Evolutionary conservation across 2,797 vertebrate genomes (phyloP).

Genomic region (Gorsachius magnificus): DNA sequence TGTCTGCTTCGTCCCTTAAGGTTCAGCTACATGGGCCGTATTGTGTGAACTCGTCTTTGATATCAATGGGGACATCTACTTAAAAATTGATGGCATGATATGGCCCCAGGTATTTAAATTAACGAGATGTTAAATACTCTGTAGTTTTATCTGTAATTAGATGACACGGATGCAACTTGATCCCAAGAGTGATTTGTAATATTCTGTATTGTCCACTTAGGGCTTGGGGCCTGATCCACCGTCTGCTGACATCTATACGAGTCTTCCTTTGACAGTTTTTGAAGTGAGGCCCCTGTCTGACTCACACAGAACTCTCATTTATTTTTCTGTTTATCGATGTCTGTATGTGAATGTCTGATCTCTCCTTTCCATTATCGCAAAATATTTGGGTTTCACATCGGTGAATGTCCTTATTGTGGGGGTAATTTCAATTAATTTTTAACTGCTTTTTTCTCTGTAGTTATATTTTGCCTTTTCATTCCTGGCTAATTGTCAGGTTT

Average conservation of each 20-base stretch:
- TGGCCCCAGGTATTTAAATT: constrained; percentile 71
- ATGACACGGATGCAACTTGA: constrained; percentile 46
- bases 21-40: neutral
- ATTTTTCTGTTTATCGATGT: neutral
- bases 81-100: constrained; percentile 65
- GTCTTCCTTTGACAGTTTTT: neutral
- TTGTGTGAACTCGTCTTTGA: constrained; percentile 49
- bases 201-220: constrained; percentile 29
- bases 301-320: neutral
- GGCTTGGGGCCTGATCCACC: constrained; percentile 21
- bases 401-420: neutral
- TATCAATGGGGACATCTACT: constrained; percentile 63
- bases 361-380: neutral
- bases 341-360: neutral
- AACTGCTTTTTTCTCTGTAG: constrained; percentile 11
- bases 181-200: constrained; percentile 58
- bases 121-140: constrained; percentile 71
- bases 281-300: neutral
- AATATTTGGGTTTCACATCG: constrained; percentile 24
- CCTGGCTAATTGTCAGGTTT: constrained; percentile 47
- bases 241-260: neutral
- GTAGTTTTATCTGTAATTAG: constrained; percentile 72
- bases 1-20: constrained; percentile 40
- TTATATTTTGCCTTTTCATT: constrained; percentile 25
- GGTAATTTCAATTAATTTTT: constrained; percentile 51